phyloP scores from a whole-genome alignment of 2,888 invertebrate genomes.

The Alcis repandata region DNA sequence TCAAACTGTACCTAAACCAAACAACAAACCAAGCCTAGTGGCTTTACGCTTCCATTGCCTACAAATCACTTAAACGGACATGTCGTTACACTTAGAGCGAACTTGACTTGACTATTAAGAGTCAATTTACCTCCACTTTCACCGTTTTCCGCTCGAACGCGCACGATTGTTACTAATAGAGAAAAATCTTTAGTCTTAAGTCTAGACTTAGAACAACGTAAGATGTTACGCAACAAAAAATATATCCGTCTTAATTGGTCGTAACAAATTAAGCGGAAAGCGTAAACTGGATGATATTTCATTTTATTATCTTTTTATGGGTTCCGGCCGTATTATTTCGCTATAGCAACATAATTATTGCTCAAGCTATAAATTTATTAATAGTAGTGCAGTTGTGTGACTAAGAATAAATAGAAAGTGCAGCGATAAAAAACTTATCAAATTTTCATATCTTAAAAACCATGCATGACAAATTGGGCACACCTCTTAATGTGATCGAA shows the following conservation, averaged over 20 bases:
- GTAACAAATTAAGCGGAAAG: slow-evolving; percentile 28
- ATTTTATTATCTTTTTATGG: slow-evolving; percentile 23
- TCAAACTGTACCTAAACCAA: neutral
- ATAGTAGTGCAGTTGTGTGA: neutral
- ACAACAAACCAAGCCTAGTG: neutral
- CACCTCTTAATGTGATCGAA: neutral
- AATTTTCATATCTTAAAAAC: slow-evolving; percentile 1
- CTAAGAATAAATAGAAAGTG: neutral
- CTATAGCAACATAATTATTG: neutral
- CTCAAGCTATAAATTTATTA: neutral
- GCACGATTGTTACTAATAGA: slow-evolving; percentile 50
- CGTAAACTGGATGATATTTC: slow-evolving; percentile 13
- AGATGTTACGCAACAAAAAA: slow-evolving; percentile 20
- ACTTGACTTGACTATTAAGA: slow-evolving; percentile 54
- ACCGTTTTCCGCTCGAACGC: slow-evolving; percentile 64
- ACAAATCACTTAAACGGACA: slow-evolving; percentile 53
- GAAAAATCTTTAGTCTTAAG: slow-evolving; percentile 39
- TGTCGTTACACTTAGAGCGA: slow-evolving; percentile 50
- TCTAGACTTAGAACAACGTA: slow-evolving; percentile 31
- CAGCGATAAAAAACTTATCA: neutral
- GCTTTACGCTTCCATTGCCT: slow-evolving; percentile 27
- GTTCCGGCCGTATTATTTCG: slow-evolving; percentile 12
- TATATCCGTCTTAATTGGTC: slow-evolving; percentile 26
- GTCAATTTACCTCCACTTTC: slow-evolving; percentile 65
- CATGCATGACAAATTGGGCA: neutral